Evolutionary conservation across 2,888 invertebrate genomes (phyloP).

Genomic region (Leptodirus hochenwartii): DNA sequence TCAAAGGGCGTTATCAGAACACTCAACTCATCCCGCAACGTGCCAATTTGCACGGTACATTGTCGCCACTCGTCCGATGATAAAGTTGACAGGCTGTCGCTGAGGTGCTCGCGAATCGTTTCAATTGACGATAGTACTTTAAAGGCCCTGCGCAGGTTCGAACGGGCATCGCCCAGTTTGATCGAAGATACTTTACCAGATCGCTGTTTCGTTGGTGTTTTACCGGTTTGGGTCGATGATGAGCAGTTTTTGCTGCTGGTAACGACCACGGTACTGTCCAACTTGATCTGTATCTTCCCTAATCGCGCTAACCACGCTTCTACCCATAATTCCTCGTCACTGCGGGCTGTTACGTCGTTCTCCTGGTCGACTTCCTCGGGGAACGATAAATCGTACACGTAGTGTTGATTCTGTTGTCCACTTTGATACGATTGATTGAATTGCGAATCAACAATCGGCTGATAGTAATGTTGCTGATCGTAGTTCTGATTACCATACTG

Average conservation of each 20-base stretch:
- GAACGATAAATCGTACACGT: too few relatives aligned
- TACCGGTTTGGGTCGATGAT: conserved; percentile 1
- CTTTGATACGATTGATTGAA: too few relatives aligned
- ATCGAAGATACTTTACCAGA: conserved; percentile 11
- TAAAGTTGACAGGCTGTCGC: conserved; percentile 27
- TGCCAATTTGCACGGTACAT: conserved; percentile 30
- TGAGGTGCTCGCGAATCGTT: conserved; percentile 26
- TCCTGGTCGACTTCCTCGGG: conserved; percentile 13
- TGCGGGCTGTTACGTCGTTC: too few relatives aligned
- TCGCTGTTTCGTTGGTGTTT: conserved; percentile 1
- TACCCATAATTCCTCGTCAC: conserved; percentile 23
- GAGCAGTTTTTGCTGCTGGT: conserved; percentile 8
- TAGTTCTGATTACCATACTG: too few relatives aligned
- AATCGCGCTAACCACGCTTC: conserved; percentile 24
- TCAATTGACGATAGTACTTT: conserved; percentile 23
- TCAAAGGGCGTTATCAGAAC: conserved; percentile 25
- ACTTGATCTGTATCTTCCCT: conserved; percentile 20
- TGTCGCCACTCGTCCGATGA: conserved; percentile 36
- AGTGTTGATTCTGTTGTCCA: too few relatives aligned
- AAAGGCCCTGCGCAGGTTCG: conserved; percentile 19
- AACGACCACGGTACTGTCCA: conserved; percentile 16
- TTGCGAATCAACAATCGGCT: too few relatives aligned
- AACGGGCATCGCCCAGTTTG: conserved; percentile 25
- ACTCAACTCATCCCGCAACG: conserved; percentile 30
- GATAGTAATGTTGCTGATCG: too few relatives aligned